Base-by-base conservation (phyloP, 2,888 invertebrate genomes). In the Tortrix viridana region DNA sequence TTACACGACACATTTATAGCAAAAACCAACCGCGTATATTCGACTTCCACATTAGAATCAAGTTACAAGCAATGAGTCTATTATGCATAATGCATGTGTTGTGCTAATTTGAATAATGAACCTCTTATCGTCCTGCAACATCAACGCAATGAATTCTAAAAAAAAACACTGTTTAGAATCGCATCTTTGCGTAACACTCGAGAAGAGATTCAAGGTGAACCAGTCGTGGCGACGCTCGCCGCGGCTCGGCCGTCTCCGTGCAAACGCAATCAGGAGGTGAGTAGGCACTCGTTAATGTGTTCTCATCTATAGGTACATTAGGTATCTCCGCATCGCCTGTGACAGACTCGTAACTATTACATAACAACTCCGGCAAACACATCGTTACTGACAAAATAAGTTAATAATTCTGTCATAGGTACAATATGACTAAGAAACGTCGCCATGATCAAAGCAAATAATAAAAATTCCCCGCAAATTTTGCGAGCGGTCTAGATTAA, bases 191-290 rank as follows among this genome's bases (percentile, higher is more conserved):
- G 79, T 77, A 80, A 82, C 77, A 77, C 78, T 75, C 75, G 76
- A 77, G 76, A 76, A 73, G 81, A 80, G 79, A 81, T 84, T 86
- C 90, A 91, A 91, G 90, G 90, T 89, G 85, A 91, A 72, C 90
- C 69, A 73, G 88, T 89, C 75, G 68, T 74, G 68, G 69, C 72
- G 70, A 19, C 49, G 52, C 19, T 52, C 52, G 49, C n/a, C 38
- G 38, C 52, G 47, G 18, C 32, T 19, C 41, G 63, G 47, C 41
- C 54, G 54, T 64, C 64, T 54, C 59, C 37, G 59, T 55, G 53
- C 43, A 48, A 55, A 16, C 47, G 63, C 58, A 58, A 58, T 63
- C 53, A 48, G 20, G 5, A 44, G 18, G 26, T n/a, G 20, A 14
- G 14, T 41, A 41, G 23, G 41, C 53, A 53, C 46, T 58, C 20